Base-by-base conservation (phyloP, 1,140 invertebrate species). In the Bombus sibiricus region DNA sequence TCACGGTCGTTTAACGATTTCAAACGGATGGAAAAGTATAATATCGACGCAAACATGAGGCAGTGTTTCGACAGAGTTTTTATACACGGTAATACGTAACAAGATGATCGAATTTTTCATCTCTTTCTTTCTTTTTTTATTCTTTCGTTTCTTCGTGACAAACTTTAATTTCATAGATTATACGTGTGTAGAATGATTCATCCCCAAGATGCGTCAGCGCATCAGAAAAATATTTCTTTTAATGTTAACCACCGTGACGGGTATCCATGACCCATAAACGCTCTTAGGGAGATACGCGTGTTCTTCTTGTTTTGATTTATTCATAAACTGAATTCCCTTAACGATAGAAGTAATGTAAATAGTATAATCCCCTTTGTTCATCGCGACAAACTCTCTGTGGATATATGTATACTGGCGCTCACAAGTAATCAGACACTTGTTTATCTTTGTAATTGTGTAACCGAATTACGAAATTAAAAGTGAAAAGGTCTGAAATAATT, bases 41-140 rank as follows among this genome's bases (percentile, higher is more conserved):
- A 28, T n/a, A 59, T 37, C 25, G 37, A 77, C 22, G 53, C 64
- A 73, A 86, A 82, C 75, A 90, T 91, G 89, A 85, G 72, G 39
- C 86, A 81, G 57, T 92, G 89, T 71, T 79, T 53, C 59, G 84
- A 88, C 72, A 76, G 57, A 47, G 83, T 89, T 81, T 79, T 86
- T 57, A 84, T 85, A 39, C 83, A 90, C 72, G 91, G 86, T 91
- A 92, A 91, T 87, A 64, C 32, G 8, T 43, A 39, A 28, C n/a
- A 37, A 15, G 32, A 62, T 79, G 8, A 53, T 53, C 47, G 47
- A 53, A 18, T 53, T 53, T 53, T 53, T 34, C 18, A 22, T 53
- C 47, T 53, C 1, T 8, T 53, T 53, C 47, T 39, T 18, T 34
- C 3, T 25, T 43, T 37, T 43, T 18, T 9, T 32, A 41, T n/a